Conservation (phyloP, 2,888 invertebrate species). For the Pilophorus perplexus region DNA sequence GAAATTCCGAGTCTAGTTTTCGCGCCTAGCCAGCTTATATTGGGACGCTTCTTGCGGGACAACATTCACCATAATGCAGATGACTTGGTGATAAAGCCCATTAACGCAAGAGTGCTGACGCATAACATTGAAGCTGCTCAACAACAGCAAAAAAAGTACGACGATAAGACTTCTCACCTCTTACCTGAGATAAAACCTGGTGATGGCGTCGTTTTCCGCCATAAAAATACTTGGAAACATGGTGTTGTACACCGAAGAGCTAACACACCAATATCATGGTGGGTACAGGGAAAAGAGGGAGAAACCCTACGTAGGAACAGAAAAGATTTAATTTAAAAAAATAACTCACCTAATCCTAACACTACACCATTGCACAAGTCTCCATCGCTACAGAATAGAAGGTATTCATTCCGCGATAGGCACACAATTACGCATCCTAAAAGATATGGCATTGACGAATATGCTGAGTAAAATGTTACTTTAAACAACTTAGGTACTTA, state of each 20-base stretch:
- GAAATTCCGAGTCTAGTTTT: not conserved
- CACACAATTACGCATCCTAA: too few species aligned
- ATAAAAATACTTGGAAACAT: not conserved
- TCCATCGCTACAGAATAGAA: too few species aligned
- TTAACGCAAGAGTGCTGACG: not conserved
- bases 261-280: not conserved
- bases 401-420: too few species aligned
- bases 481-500: too few species aligned
- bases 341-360: too few species aligned
- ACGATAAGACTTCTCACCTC: not conserved
- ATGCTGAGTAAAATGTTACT: too few species aligned
- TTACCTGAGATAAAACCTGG: not conserved
- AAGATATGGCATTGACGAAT: too few species aligned
- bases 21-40: not conserved
- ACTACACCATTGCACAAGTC: too few species aligned
- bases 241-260: not conserved
- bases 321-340: not conserved
- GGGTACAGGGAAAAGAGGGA: not conserved
- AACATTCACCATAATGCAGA: not conserved
- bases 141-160: not conserved
- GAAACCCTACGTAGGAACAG: not conserved
- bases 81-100: not conserved
- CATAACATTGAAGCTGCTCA: not conserved
- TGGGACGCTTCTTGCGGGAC: not conserved
- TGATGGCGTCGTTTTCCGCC: not conserved